phyloP scores from a whole-genome alignment of 2,888 invertebrate genomes.

The Campoletis raptor region DNA sequence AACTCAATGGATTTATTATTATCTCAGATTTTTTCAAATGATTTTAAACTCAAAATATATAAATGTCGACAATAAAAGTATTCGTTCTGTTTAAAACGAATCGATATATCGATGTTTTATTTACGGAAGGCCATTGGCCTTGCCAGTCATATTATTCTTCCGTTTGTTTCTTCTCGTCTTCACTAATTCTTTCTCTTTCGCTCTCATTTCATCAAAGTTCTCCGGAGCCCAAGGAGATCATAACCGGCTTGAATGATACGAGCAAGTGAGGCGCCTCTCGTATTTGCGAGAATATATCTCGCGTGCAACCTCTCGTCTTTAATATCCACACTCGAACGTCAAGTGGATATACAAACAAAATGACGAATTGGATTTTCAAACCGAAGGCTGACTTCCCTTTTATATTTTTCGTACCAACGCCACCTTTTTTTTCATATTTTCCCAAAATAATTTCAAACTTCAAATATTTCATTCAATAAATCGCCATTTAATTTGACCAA shows the following conservation, averaged over 20 bases:
- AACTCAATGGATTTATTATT: neutral
- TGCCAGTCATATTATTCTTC: constrained; percentile 28
- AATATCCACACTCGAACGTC: constrained; percentile 38
- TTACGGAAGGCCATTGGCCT: constrained; percentile 64
- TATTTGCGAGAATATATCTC: constrained; percentile 27
- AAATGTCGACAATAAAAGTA: neutral
- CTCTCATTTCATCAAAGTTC: constrained; percentile 35
- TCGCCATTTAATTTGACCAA: too few relatives aligned
- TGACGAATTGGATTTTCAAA: neutral
- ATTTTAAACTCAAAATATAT: neutral
- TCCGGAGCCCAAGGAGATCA: neutral
- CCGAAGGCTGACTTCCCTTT: neutral
- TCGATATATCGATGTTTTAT: constrained; percentile 53
- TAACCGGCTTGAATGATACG: constrained; percentile 47
- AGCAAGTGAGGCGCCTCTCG: constrained; percentile 23
- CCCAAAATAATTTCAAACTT: neutral
- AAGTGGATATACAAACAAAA: constrained; percentile 29
- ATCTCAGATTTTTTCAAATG: neutral
- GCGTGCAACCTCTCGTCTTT: constrained; percentile 40
- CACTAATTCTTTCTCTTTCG: neutral
- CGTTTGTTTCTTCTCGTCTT: constrained; percentile 24
- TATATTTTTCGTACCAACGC: neutral
- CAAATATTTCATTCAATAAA: neutral
- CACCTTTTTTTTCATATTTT: neutral
- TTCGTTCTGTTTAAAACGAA: neutral